A percentile compares a stretch with the other conserved stretches of the same genome.
These are phyloP conservation scores for Thamnaconus septentrionalis DNA, from an alignment of 2,113 vertebrate genomes.

Conservation along the genomic window DNA sequence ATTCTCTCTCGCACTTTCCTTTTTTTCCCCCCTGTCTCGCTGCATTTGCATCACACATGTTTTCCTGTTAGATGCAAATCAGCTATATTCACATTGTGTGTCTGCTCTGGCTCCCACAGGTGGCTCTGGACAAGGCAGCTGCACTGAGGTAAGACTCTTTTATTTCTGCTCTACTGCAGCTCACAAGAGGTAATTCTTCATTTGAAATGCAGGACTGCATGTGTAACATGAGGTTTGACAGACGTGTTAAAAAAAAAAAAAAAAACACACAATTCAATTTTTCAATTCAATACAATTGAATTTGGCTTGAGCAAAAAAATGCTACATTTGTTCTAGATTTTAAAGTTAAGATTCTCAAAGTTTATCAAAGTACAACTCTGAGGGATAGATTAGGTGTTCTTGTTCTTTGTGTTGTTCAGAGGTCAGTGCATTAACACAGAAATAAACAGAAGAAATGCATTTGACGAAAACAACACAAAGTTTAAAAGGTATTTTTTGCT, in stretches of 20 bases:
- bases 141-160: slow-evolving; percentile 62
- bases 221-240: too few relatives aligned
- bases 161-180: background rate
- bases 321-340: too few relatives aligned
- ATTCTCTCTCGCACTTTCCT: slow-evolving; percentile 33
- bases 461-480: slow-evolving; percentile 3
- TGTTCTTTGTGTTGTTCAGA: too few relatives aligned
- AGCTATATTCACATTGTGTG: slow-evolving; percentile 46
- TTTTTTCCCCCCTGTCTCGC: slow-evolving; percentile 15
- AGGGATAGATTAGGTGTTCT: too few relatives aligned
- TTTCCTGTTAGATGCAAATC: slow-evolving; percentile 71
- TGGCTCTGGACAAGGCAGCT: slow-evolving; percentile 50
- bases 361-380: too few relatives aligned
- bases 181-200: background rate
- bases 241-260: too few relatives aligned
- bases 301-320: too few relatives aligned
- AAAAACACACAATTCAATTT: too few relatives aligned
- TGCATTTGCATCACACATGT: slow-evolving; percentile 73
- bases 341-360: too few relatives aligned
- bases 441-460: background rate
- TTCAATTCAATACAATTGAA: too few relatives aligned
- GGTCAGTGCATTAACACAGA: too few relatives aligned
- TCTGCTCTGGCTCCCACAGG: slow-evolving; percentile 70
- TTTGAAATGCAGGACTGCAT: too few relatives aligned
- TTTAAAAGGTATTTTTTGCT: background rate